Base-by-base conservation (phyloP, 2,888 invertebrate species). In the Rhaphigaster nebulosa region DNA sequence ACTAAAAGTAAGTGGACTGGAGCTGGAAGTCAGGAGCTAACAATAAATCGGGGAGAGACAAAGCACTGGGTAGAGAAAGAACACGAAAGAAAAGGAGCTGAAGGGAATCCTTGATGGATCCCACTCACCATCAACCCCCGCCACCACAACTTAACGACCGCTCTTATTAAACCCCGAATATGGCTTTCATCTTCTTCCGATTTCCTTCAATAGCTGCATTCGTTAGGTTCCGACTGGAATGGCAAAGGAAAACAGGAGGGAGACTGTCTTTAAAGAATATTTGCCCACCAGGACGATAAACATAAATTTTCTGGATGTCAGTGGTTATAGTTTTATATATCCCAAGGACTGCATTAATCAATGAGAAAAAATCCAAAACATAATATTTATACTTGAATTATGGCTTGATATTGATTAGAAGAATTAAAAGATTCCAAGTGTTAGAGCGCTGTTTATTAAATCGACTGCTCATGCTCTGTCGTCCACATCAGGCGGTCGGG, bases 111-210 rank as follows among this genome's bases (percentile, higher is more conserved):
- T 76, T 76, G 70, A 76, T 38, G 38, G 70, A 23, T 6, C 29
- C 38, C 70, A 76, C 70, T 29, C 65, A 65, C 2, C 29, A 18
- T 12, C 12, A n/a, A 0, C n/a, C 65, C 20, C 8, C 38, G 2
- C 34, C 34, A 34, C 38, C 65, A 15, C n/a, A 2, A n/a, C n/a
- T 12, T 60, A 65, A 65, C 65, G 29, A 65, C 65, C 18, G 13
- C 65, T 29, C 29, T 29, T 65, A 65, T 65, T 65, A 65, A 38
- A 38, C 29, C 13, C 13, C 12, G 20, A 20, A 20, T 18, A 76
- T 76, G 1, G 70, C 70, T 76, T 76, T 76, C 70, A 76, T 76
- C 70, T 76, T 76, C 20, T 76, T 76, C 38, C 70, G 70, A 76
- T 76, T 76, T 10, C 38, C 34, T 76, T 76, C 70, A 76, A 76